Base-by-base conservation (phyloP, 2,113 vertebrate species). In the Murina feae region DNA sequence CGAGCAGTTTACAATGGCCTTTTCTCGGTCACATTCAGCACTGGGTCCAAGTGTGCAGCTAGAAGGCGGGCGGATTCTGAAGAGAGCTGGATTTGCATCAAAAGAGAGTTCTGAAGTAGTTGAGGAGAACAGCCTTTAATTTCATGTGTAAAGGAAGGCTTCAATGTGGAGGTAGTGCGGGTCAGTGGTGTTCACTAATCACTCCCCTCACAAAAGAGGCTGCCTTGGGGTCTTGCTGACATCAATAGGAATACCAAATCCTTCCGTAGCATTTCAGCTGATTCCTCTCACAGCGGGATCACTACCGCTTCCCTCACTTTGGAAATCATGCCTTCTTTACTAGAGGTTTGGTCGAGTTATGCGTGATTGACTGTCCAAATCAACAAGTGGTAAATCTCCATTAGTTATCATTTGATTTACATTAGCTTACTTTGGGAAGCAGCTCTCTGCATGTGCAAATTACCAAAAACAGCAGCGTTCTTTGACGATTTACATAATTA, bases 211-310 rank as follows among this genome's bases (percentile, higher is more conserved):
- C 92, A 93, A 90, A 95, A 95, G 93, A 97, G 95, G 87, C 92
- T 94, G 91, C 96, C 96, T 98, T 95, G 86, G 89, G 87, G 95
- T 86, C 96, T 98, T 75, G 95, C 96, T 97, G 96, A 96, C 97
- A 97, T 97, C 96, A 97, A 86, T 96, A 76, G 93, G 95, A 97
- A 97, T 95, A 95, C 94, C 97, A 97, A 98, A 98, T 98, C 97
- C 98, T 96, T 96, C 95, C 91, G 47, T 42, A 89, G 94, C 92
- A 90, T 98, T 97, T 92, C 90, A 92, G 95, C 96, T 91, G 97
- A 98, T 98, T 98, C 97, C 94, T 92, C 98, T 98, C 97, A 94
- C 94, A 98, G 96, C 94, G 71, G 97, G 98, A 96, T 86, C 96
- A 83, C 97, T 86, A 28, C 93, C 95, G 92, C 96, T 97, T 98